phyloP scores from a whole-genome alignment of 2,113 vertebrate genomes.

The Corydoras sp. region DNA sequence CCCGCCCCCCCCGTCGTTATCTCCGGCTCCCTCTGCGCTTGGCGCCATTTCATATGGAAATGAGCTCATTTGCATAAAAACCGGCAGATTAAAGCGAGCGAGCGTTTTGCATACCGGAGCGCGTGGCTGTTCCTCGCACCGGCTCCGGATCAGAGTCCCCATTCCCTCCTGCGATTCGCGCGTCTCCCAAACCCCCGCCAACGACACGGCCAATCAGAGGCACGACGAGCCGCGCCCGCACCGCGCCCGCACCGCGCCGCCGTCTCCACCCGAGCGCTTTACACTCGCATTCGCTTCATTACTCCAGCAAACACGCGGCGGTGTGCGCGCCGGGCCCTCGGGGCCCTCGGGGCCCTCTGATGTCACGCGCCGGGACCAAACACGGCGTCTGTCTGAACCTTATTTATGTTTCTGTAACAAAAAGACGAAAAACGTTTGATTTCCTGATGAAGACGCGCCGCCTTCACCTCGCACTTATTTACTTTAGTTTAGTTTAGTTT shows the following conservation, averaged over 20 bases:
- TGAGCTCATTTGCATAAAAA: constrained; percentile 62
- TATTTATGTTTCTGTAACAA: not conserved
- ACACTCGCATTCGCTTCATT: not conserved
- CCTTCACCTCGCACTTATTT: too few relatives aligned
- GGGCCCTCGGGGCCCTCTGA: not conserved
- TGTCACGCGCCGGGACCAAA: not conserved
- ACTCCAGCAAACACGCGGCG: not conserved
- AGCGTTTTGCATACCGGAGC: constrained; percentile 65
- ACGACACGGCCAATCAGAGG: not conserved
- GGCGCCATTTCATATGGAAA: constrained; percentile 44
- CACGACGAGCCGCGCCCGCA: too few relatives aligned
- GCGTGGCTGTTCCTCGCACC: not conserved
- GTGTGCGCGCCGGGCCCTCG: too few relatives aligned
- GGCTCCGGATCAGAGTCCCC: not conserved
- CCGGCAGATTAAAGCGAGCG: constrained; percentile 55
- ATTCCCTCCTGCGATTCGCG: not conserved
- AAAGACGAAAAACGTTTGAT: not conserved
- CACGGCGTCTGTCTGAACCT: not conserved
- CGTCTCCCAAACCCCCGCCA: not conserved
- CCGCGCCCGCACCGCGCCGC: not conserved
- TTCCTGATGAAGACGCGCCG: not conserved
- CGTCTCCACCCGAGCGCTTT: not conserved
- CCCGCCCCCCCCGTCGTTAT: constrained; percentile 1
- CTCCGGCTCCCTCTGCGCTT: constrained; percentile 25
- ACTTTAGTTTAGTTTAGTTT: too few relatives aligned